These are phyloP conservation scores for Latrodectus elegans DNA, from an alignment of 2,888 invertebrate species.

Conservation along the genomic window DNA sequence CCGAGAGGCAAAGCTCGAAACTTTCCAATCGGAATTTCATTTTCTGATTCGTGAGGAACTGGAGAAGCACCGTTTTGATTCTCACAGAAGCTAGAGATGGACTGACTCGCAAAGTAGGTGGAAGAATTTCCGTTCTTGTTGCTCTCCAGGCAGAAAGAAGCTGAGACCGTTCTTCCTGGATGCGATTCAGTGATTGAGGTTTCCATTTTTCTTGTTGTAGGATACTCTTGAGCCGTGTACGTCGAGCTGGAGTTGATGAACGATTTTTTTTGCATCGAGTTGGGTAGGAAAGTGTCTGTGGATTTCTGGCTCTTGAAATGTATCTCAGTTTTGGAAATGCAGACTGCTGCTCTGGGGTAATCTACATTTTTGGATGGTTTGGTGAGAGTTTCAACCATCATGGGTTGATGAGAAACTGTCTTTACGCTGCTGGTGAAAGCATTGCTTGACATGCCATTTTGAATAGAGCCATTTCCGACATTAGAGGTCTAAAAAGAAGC, in stretches of 20 bases:
- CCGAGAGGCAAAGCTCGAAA: conserved; percentile 49
- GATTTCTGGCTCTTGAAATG: conserved; percentile 13
- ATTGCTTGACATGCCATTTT: conserved; percentile 14
- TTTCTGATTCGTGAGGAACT: neutral
- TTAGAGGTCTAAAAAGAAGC: too few species aligned
- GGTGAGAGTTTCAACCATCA: conserved; percentile 44
- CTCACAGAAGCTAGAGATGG: neutral
- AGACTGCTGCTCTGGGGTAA: conserved; percentile 38
- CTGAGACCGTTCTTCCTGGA: too few species aligned
- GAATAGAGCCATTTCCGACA: neutral
- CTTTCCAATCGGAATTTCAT: conserved; percentile 25
- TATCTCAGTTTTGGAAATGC: conserved; percentile 49
- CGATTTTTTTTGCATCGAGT: neutral
- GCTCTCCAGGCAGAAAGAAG: neutral
- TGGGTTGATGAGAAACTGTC: conserved; percentile 36
- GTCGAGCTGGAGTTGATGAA: neutral
- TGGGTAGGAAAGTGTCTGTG: neutral
- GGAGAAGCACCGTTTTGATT: neutral
- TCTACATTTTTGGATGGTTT: neutral
- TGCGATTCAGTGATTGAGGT: neutral
- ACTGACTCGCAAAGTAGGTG: neutral
- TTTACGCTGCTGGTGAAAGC: conserved; percentile 39
- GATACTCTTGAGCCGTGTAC: neutral
- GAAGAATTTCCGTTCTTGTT: neutral
- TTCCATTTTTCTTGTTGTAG: neutral